Percentiles rank a stretch among this genome's conserved stretches.
phyloP scores from a whole-genome alignment of 2,113 vertebrate genomes.

The Pelusios castaneus region DNA sequence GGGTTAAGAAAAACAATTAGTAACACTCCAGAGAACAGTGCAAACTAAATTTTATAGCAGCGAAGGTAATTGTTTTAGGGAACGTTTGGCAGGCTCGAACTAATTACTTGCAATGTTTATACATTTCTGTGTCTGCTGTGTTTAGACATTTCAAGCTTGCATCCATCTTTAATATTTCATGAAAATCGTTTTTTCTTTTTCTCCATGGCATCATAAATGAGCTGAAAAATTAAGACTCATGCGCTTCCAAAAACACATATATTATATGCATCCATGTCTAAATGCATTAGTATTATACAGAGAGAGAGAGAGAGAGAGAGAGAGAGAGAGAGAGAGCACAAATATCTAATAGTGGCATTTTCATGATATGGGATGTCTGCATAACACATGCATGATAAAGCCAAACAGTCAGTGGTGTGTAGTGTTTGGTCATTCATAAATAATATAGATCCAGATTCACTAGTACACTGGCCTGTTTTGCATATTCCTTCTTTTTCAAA shows the following conservation, averaged over 20 bases:
- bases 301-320: too few relatives aligned
- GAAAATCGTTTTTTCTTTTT: neutral
- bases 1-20: constrained; percentile 71
- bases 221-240: neutral
- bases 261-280: neutral
- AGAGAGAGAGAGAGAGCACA: neutral
- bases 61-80: constrained; percentile 69
- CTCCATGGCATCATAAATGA: neutral
- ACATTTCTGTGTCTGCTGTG: constrained; percentile 3
- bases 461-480: neutral
- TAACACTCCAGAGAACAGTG: constrained; percentile 57
- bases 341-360: neutral
- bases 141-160: constrained; percentile 34
- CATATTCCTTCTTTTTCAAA: neutral
- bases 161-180: constrained; percentile 23
- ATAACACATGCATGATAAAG: neutral
- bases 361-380: neutral
- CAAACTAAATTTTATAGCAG: constrained; percentile 69
- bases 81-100: constrained; percentile 63
- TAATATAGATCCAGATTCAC: neutral
- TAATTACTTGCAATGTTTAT: constrained; percentile 54
- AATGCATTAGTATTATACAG: neutral
- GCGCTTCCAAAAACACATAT: neutral
- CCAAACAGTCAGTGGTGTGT: constrained; percentile 2
- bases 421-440: neutral